A percentile compares a stretch with the other conserved stretches of the same genome.
These are phyloP conservation scores for Catagonus wagneri DNA, from an alignment of 2,113 vertebrate genomes.

Conservation along the genomic window DNA sequence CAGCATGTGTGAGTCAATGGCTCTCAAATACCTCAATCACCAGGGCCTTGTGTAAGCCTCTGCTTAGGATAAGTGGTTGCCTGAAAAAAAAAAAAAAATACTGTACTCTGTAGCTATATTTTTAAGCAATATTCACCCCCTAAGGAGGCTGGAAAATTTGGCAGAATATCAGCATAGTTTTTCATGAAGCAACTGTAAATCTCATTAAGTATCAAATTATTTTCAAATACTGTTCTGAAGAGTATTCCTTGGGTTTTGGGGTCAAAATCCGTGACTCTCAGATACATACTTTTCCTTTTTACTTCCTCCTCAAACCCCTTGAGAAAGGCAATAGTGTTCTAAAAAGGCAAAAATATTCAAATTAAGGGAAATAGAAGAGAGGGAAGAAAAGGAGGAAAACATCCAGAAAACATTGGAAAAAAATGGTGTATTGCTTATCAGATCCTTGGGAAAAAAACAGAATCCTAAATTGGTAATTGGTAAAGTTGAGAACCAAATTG, in stretches of 20 bases:
- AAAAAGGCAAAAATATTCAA: not conserved
- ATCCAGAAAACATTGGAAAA: not conserved
- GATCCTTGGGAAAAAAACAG: not conserved
- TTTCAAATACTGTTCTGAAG: not conserved
- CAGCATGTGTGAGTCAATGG: not conserved
- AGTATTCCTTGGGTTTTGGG: not conserved
- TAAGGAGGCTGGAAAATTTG: not conserved
- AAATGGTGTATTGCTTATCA: not conserved
- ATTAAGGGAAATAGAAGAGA: not conserved
- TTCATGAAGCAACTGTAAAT: not conserved
- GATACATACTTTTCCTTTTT: not conserved
- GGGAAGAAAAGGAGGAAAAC: accelerated
- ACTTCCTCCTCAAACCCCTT: not conserved
- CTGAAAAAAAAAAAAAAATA: not conserved
- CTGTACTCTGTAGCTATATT: not conserved
- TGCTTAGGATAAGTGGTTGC: not conserved
- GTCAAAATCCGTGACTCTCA: not conserved
- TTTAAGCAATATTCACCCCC: not conserved
- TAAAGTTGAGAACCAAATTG: not conserved
- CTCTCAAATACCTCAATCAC: not conserved
- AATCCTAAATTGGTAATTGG: not conserved
- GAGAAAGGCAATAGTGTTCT: not conserved
- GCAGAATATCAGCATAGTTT: not conserved
- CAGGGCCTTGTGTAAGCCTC: not conserved
- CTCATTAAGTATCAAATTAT: not conserved